These are phyloP conservation scores for Lucilia sericata DNA, from an alignment of 1,140 invertebrate species.

Conservation along the genomic window DNA sequence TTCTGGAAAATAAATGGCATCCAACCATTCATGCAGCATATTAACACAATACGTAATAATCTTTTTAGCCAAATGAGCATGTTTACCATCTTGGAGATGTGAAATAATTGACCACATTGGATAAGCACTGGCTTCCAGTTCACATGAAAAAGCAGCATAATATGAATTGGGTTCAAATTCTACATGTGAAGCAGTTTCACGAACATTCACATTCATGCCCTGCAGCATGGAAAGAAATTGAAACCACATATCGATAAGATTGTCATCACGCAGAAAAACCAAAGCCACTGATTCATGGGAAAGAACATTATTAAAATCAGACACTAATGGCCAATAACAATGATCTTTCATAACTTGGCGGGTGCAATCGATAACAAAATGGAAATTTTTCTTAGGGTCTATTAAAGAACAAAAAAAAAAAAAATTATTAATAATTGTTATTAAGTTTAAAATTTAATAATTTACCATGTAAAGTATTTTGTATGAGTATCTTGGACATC, in stretches of 20 bases:
- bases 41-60: conserved; percentile 80
- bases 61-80: conserved; percentile 78
- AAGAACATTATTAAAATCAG: conserved; percentile 97
- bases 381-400: conserved; percentile 85
- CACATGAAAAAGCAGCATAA: conserved; percentile 96
- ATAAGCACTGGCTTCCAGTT: conserved; percentile 95
- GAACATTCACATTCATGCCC: conserved; percentile 97
- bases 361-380: conserved; percentile 93
- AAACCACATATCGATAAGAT: conserved; percentile 94
- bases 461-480: conserved; percentile 86
- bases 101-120: conserved; percentile 96
- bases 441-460: too few relatives aligned
- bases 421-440: too few relatives aligned
- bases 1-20: conserved; percentile 80
- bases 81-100: conserved; percentile 82
- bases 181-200: conserved; percentile 90
- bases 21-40: conserved; percentile 87
- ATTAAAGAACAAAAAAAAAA: conserved; percentile 53
- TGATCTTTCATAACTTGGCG: conserved; percentile 95
- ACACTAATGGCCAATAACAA: conserved; percentile 97
- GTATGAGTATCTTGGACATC: conserved; percentile 91
- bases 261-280: conserved; percentile 88
- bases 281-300: conserved; percentile 91
- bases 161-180: conserved; percentile 97
- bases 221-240: conserved; percentile 93